Evolutionary conservation across 2,113 vertebrate genomes (phyloP), one percentile per base, ranked within the genome.

Genomic region (Rhagologus leucostigma): DNA sequence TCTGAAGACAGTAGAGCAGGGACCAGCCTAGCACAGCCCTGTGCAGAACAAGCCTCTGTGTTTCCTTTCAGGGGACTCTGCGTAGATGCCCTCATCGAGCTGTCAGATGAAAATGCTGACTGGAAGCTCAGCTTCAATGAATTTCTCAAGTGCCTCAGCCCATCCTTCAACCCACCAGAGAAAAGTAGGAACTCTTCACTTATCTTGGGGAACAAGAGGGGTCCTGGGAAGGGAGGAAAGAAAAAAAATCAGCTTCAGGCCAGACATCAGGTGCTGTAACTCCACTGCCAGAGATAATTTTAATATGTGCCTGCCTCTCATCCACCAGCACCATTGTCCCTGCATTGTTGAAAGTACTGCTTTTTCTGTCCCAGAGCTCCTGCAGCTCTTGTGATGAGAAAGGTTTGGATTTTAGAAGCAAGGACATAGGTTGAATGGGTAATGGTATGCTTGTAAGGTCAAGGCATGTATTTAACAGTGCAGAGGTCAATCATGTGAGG

Each of bases 121-220:
- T 99, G 99, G 99, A 99, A 99, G 96, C 98, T 99, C 96, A 99
- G 98, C 98, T 99, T 99, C 96, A 98, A 98, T 79, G 99, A 99
- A 97, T 99, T 99, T 97, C 98, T 99, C 92, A 99, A 99, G 98
- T 99, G 99, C 97, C 98, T 99, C 97, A 99, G 99, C 95, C 99
- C 99, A 7, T 98, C 98, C 56, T 99, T 99, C 98, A 99, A 98
- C 94, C 99, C 99, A 77, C 99, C 99, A 56, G 99, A 99, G 98
- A 99, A 99, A 98, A 99, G 99, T 99, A 97, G 91, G 99, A 76
- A 65, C 30, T 50, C 37, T 11, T 93, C 15, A 20, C 21, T 90
- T 92, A 9, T 52, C n/a, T 1, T 74, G 75, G 67, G 89, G 62
- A 87, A 53, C 29, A 32, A 41, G 29, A 47, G 10, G 49, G 53